Conservation (phyloP, 1,140 invertebrate species). For the Apis cerana region DNA sequence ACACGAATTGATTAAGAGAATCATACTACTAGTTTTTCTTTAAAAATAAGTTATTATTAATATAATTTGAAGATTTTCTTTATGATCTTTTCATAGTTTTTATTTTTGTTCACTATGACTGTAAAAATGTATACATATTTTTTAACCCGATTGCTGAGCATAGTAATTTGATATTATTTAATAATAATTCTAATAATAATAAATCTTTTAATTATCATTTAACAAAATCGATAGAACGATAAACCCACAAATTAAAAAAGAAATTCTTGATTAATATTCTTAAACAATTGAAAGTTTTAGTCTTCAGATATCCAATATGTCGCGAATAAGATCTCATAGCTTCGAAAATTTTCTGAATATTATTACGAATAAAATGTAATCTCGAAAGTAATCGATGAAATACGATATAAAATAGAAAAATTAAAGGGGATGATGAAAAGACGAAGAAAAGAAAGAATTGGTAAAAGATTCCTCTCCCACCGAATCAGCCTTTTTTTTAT, state of each 20-base stretch:
- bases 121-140: no score
- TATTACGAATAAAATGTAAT: neutral
- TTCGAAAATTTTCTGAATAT: constrained; percentile 15
- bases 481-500: constrained; percentile 51
- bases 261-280: no score
- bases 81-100: no score
- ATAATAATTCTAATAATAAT: no score
- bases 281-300: no score
- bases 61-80: no score
- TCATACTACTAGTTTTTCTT: neutral
- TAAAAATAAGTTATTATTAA: neutral
- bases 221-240: neutral
- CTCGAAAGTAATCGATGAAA: constrained; percentile 20
- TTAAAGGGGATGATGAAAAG: no score
- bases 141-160: no score
- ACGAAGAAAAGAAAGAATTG: neutral
- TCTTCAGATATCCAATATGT: no score
- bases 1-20: neutral
- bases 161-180: no score
- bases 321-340: neutral
- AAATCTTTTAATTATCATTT: no score
- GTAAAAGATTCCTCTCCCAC: constrained; percentile 28
- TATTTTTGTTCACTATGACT: neutral
- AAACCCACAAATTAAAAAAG: neutral
- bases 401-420: constrained; percentile 32